A percentile compares a stretch with the other conserved stretches of the same genome.
These are phyloP conservation scores for Sebastes matsubarae DNA, from an alignment of 2,797 vertebrate genomes.

Conservation along the genomic window DNA sequence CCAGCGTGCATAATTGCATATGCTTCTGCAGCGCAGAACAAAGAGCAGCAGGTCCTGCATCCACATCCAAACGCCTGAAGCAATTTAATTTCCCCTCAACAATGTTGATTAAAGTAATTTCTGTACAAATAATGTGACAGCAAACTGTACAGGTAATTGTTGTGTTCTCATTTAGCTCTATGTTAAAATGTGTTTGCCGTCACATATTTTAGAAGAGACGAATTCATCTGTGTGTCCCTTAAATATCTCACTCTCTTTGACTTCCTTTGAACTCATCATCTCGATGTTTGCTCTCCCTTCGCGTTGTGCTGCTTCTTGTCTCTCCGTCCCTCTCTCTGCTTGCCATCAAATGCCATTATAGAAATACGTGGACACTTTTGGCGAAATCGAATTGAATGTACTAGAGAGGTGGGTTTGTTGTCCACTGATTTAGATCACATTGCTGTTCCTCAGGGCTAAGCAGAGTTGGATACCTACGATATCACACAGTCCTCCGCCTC, in stretches of 20 bases:
- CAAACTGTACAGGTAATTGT: neutral
- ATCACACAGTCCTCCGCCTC: slow-evolving; percentile 28
- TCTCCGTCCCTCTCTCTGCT: neutral
- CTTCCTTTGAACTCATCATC: slow-evolving; percentile 26
- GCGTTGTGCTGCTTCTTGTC: neutral
- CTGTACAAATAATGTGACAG: slow-evolving; percentile 4
- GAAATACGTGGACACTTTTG: slow-evolving; percentile 3
- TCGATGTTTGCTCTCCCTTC: neutral
- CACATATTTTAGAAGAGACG: neutral
- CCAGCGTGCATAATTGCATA: slow-evolving; percentile 41
- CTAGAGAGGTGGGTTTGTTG: neutral
- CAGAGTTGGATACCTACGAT: slow-evolving; percentile 25
- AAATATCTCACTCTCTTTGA: neutral
- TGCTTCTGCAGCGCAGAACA: slow-evolving; percentile 28
- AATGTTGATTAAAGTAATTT: slow-evolving; percentile 3
- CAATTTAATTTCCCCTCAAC: neutral
- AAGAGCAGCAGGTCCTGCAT: slow-evolving; percentile 41
- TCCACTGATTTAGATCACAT: slow-evolving; percentile 51
- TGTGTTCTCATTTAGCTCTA: neutral
- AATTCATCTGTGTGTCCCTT: neutral
- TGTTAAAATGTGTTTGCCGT: neutral
- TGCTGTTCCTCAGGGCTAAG: slow-evolving; percentile 7
- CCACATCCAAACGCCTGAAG: slow-evolving; percentile 6
- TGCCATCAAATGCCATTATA: slow-evolving; percentile 34
- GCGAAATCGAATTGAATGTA: neutral